A percentile compares a stretch with the other conserved stretches of the same genome.
Evolutionary conservation across 1,140 invertebrate genomes (phyloP).

Genomic region (Caenorhabditis inopinata): DNA sequence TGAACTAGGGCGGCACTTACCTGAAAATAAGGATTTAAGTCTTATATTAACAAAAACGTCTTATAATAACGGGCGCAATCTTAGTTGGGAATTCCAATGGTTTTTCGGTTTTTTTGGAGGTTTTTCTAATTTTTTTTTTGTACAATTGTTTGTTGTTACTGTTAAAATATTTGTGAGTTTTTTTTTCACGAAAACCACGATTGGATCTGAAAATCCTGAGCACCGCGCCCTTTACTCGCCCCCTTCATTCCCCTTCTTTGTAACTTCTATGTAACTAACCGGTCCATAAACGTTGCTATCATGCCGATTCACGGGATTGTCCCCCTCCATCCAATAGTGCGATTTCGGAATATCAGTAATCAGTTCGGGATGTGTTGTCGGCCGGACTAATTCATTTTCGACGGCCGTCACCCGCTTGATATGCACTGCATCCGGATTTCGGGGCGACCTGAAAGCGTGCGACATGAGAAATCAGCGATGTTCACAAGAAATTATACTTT

Average conservation of each 20-base stretch:
- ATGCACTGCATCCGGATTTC: conserved; percentile 9
- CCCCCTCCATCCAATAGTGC: conserved; percentile 26
- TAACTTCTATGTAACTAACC: neutral
- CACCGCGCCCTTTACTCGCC: too few relatives aligned
- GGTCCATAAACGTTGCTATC: conserved; percentile 38
- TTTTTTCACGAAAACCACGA: too few relatives aligned
- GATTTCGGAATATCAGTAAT: neutral
- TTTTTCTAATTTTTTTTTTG: too few relatives aligned
- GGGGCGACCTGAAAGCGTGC: conserved; percentile 38
- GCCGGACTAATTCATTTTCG: neutral
- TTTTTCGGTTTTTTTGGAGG: too few relatives aligned
- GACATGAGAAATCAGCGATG: too few relatives aligned
- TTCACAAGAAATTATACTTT: too few relatives aligned
- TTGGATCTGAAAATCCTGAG: too few relatives aligned
- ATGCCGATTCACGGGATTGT: conserved; percentile 17
- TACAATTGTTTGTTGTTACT: too few relatives aligned
- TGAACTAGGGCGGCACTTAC: conserved; percentile 16
- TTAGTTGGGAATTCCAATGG: neutral
- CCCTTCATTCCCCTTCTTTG: too few relatives aligned
- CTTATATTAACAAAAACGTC: too few relatives aligned
- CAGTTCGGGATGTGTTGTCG: neutral
- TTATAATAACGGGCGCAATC: too few relatives aligned
- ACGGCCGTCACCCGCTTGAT: conserved; percentile 36
- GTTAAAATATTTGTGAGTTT: too few relatives aligned
- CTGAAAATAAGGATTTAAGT: neutral